Evolutionary conservation across 1,140 invertebrate genomes (phyloP).

Genomic region (Phymorhynchus buccinoides): DNA sequence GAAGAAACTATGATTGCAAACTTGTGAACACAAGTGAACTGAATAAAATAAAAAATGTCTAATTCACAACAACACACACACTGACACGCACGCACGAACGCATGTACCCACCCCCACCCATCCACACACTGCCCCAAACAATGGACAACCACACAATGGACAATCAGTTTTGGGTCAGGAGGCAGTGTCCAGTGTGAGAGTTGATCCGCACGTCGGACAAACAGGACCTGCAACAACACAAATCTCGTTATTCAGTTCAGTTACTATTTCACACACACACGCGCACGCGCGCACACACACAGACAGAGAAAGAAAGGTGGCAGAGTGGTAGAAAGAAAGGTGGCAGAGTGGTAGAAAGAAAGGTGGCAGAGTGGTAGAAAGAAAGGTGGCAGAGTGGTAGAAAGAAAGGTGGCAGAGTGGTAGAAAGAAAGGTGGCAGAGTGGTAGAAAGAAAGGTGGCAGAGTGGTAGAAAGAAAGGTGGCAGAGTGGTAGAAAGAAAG

Average conservation of each 20-base stretch:
- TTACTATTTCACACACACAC: not conserved
- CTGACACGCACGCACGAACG: no score
- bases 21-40: no score
- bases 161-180: not conserved
- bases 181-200: not conserved
- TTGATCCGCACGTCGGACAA: constrained; percentile 35
- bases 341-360: not conserved
- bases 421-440: no score
- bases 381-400: not conserved
- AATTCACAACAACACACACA: no score
- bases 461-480: no score
- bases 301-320: not conserved
- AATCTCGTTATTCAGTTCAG: not conserved
- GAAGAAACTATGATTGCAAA: no score
- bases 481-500: no score
- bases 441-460: no score
- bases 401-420: not conserved
- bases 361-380: not conserved
- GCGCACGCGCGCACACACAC: not conserved
- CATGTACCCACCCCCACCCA: no score
- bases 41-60: no score
- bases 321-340: not conserved
- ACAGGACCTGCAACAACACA: constrained; percentile 29
- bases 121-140: no score
- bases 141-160: not conserved